Percentiles rank a stretch among this genome's conserved stretches.
Evolutionary conservation across 37 sponge, comb jelly and placozoan genomes (phyloP).

Genomic region (Ianthella basta): DNA sequence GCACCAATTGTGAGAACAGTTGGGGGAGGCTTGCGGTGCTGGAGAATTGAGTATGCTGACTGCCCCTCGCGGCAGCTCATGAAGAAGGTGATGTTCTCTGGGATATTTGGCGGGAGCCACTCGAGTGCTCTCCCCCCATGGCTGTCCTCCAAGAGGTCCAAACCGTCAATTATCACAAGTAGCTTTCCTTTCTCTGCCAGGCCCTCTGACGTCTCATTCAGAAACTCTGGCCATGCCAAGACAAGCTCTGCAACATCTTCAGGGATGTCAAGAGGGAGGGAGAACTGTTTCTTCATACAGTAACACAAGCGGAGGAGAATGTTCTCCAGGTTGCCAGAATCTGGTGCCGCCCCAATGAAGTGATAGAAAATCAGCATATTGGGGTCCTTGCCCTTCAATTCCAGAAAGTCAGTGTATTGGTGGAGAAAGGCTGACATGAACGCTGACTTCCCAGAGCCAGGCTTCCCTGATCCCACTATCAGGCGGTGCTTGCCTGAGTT

Average conservation of each 20-base stretch:
- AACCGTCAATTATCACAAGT: slow-evolving; percentile 80
- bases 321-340: slow-evolving; percentile 70
- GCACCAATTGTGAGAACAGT: slow-evolving; percentile 59
- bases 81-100: slow-evolving; percentile 64
- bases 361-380: slow-evolving; percentile 62
- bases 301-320: slow-evolving; percentile 76
- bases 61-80: slow-evolving; percentile 69
- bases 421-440: slow-evolving; percentile 86
- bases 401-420: slow-evolving; percentile 38
- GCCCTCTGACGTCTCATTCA: slow-evolving; percentile 42
- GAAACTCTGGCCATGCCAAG: slow-evolving; percentile 59
- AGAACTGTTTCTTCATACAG: slow-evolving; percentile 77
- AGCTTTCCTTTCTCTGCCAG: slow-evolving; percentile 37
- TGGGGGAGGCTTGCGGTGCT: slow-evolving; percentile 50
- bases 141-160: slow-evolving; percentile 86
- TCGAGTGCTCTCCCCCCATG: slow-evolving; percentile 79
- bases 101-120: slow-evolving; percentile 82
- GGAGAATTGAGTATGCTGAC: slow-evolving; percentile 35
- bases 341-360: slow-evolving; percentile 89
- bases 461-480: slow-evolving; percentile 71
- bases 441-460: slow-evolving; percentile 92
- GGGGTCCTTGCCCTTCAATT: not conserved
- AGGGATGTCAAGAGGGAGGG: slow-evolving; percentile 52
- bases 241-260: slow-evolving; percentile 77
- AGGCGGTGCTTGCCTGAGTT: slow-evolving; percentile 31